A percentile compares a stretch with the other conserved stretches of the same genome.
Conservation (phyloP, 2,797 vertebrate genomes). For the Uromys caudimaculatus region DNA sequence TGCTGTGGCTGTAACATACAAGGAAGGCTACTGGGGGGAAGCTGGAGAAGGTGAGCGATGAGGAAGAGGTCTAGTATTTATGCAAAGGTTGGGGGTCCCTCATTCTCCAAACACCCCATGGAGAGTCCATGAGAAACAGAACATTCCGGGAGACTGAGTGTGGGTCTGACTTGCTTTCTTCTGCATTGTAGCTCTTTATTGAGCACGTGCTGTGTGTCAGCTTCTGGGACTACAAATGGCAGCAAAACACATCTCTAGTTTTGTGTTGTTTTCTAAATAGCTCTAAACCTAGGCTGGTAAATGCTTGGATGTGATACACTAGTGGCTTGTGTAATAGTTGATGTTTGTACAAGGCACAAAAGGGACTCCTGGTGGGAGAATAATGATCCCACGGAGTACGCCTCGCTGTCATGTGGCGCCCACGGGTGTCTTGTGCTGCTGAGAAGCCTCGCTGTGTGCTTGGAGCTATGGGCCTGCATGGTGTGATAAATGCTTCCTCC, state of each 20-base stretch:
- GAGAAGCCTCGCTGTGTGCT: not conserved
- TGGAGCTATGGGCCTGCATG: not conserved
- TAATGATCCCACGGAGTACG: not conserved
- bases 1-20: not conserved
- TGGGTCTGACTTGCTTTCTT: not conserved
- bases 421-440: not conserved
- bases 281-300: not conserved
- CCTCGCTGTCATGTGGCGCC: not conserved
- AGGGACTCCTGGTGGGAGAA: slow-evolving; percentile 43
- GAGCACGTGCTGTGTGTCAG: not conserved
- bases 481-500: not conserved
- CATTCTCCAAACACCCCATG: not conserved
- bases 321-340: not conserved
- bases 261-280: slow-evolving; percentile 5
- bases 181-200: not conserved
- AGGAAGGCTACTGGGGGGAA: not conserved
- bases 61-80: not conserved
- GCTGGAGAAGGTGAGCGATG: not conserved
- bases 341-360: not conserved
- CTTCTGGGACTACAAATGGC: not conserved
- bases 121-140: not conserved
- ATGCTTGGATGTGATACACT: not conserved
- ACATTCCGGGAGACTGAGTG: not conserved
- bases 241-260: slow-evolving; percentile 30
- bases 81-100: too few relatives aligned